Percentiles rank a stretch among this genome's conserved stretches.
Conservation (phyloP, 2,797 vertebrate genomes). For the Microctenopoma lineatum region DNA sequence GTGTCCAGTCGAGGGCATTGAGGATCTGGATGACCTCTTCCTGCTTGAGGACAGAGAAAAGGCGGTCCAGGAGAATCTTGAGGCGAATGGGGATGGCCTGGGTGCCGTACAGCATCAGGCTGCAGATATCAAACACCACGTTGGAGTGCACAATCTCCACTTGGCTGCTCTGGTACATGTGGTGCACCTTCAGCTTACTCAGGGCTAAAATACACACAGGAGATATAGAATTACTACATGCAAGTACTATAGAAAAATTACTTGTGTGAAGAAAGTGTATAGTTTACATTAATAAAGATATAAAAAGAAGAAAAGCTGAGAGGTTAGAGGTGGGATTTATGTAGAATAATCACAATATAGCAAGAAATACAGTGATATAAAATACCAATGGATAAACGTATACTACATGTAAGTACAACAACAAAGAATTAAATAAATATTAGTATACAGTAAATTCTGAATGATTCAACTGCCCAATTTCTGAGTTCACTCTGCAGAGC, state of each 20-base stretch:
- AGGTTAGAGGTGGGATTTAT: not conserved
- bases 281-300: not conserved
- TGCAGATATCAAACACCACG: constrained; percentile 97
- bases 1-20: constrained; percentile 94
- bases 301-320: not conserved
- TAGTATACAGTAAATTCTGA: too few species aligned
- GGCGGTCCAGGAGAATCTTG: constrained; percentile 96
- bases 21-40: constrained; percentile 97
- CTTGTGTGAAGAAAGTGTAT: not conserved
- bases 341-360: not conserved
- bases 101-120: constrained; percentile 96
- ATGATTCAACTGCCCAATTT: too few species aligned
- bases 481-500: too few species aligned
- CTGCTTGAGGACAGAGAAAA: constrained; percentile 96
- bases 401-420: too few species aligned
- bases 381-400: too few species aligned
- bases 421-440: too few species aligned
- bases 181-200: constrained; percentile 93
- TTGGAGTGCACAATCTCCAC: constrained; percentile 98
- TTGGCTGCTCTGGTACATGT: constrained; percentile 91
- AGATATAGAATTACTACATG: not conserved
- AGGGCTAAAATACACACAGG: constrained; percentile 83
- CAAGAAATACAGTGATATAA: not conserved
- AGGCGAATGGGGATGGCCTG: constrained; percentile 95
- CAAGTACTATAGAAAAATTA: not conserved